Base-by-base conservation (phyloP, 92 coral and sea anemone species). In the Heteractis magnifica region DNA sequence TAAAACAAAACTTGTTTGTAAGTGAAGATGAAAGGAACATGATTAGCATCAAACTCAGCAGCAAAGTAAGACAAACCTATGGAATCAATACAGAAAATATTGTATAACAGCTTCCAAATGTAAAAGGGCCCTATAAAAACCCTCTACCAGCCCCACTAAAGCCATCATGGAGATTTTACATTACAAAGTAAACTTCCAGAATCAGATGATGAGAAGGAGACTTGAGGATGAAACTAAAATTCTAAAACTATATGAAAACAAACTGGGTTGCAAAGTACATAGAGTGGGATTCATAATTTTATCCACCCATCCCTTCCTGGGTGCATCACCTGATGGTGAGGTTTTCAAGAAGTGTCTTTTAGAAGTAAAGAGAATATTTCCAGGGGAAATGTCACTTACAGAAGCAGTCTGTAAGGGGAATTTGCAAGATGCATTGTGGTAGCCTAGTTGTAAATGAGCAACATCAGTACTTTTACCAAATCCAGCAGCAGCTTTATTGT, bases 321-420 rank as follows among this genome's bases (percentile, higher is more conserved):
- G 92, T 52, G 87, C 90, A 72, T 80, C 90, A n/a, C 94, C 92
- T 41, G 92, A 89, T 83, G 94, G 92, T 26, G 85, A 83, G 71
- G 89, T 80, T 5, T 86, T 79, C 81, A 88, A 85, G 34, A 88
- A 88, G 84, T 74, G 77, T 10, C 89, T 91, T 5, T 82, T 86
- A 85, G 34, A 88, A 88, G 84, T 74, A 55, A 91, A 91, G 86
- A 78, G 87, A 62, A 77, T 89, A 23, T 88, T 86, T 77, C 49
- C 87, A 78, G 77, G 65, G 58, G 87, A 75, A 52, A 74, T 85
- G 59, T 75, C 90, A 41, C 81, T 91, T 59, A 71, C 51, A 58
- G 83, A 86, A 26, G 94, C 92, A 81, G 92, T 88, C 41, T 86
- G 88, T 51, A 86, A 85, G 73, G 77, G 92, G 70, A 72, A 89